Evolutionary conservation across 2,797 vertebrate genomes (phyloP), one percentile per base, ranked within the genome.

Genomic region (Malacoraja senta): DNA sequence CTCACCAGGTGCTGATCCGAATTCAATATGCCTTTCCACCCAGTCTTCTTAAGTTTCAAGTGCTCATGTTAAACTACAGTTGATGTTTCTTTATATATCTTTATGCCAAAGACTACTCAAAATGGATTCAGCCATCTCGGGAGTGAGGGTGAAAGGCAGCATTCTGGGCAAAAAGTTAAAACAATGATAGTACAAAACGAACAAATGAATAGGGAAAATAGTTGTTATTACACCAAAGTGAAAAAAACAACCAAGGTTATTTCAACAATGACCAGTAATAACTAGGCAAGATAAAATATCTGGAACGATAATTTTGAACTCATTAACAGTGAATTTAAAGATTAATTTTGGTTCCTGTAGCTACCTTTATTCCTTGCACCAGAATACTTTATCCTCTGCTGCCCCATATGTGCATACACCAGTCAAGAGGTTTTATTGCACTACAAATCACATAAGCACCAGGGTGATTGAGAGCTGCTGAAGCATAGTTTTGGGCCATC

Each of bases 381-480:
- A 71, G n/a, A 8, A 17, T 3, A 71, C n/a, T 29, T 24, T 32
- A n/a, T 68, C 35, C 8, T 4, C 65, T 71, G 21, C 9, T 58
- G n/a, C 90, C 38, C 58, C 13, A 65, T 68, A 32, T 21, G 63
- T 86, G 61, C 35, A n/a, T 44, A 53, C 90, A 29, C 35, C 44
- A 72, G 65, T 91, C 90, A 92, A 68, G 58, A n/a, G 24, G 61
- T 88, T 15, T 88, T n/a, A 88, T 88, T 76, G 71, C 74, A 76
- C 90, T 76, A 32, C 74, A 91, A 91, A 76, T 76, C 71, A 44
- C 38, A 74, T 74, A 44, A 74, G 90, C 26, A 74, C 68, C 38
- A 44, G 35, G 26, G 90, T 91, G 90, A 74, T 74, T 91, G 71
- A 91, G 68, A 74, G 38, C 35, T 91, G 68, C 90, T 91, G 65